Conservation (phyloP, 2,888 invertebrate species). For the Catocala sponsa region DNA sequence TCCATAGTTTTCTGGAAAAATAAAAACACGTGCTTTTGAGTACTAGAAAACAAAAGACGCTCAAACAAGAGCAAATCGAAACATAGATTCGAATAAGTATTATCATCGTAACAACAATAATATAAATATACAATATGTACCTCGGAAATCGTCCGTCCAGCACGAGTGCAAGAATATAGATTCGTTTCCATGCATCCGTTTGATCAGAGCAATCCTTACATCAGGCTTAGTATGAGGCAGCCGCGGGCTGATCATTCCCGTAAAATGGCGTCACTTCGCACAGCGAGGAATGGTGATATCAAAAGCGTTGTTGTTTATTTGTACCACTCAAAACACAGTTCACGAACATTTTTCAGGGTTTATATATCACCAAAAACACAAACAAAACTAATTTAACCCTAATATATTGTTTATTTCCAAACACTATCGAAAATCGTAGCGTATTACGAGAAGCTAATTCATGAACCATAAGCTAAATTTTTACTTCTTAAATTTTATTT, state of each 20-base stretch:
- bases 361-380: slow-evolving; percentile 60
- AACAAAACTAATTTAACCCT: slow-evolving; percentile 66
- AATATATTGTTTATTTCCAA: slow-evolving; percentile 83
- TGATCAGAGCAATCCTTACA: slow-evolving; percentile 81
- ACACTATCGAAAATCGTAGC: slow-evolving; percentile 81
- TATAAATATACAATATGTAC: slow-evolving; percentile 65
- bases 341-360: slow-evolving; percentile 72
- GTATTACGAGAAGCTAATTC: slow-evolving; percentile 85
- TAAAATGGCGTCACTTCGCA: slow-evolving; percentile 88
- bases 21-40: slow-evolving; percentile 78
- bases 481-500: slow-evolving; percentile 65
- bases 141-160: slow-evolving; percentile 87
- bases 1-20: slow-evolving; percentile 88
- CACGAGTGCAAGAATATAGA: slow-evolving; percentile 83
- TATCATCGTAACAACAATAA: slow-evolving; percentile 70
- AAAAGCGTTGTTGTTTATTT: slow-evolving; percentile 71
- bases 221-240: slow-evolving; percentile 84
- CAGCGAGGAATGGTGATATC: slow-evolving; percentile 84
- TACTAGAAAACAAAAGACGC: slow-evolving; percentile 84
- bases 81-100: slow-evolving; percentile 76
- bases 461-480: slow-evolving; percentile 76
- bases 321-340: slow-evolving; percentile 66
- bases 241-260: slow-evolving; percentile 88
- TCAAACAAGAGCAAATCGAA: slow-evolving; percentile 81
- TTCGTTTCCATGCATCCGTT: slow-evolving; percentile 86